Evolutionary conservation across 2,797 vertebrate genomes (phyloP).

Genomic region (Notolabrus celidotus): DNA sequence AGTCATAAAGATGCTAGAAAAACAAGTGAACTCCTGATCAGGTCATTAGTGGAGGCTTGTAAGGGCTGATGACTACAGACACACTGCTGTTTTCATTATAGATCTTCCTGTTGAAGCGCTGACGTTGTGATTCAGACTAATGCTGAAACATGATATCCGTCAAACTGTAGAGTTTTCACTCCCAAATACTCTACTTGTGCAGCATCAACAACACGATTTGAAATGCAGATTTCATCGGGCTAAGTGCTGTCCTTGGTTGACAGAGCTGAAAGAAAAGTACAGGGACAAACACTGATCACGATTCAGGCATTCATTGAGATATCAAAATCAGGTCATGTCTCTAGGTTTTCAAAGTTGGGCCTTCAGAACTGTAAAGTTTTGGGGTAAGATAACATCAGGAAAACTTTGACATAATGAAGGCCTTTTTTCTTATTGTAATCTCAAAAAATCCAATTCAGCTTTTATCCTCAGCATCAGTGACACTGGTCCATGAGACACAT

Average conservation of each 20-base stretch:
- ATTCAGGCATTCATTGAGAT: not conserved
- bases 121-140: conserved; percentile 40
- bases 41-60: conserved; percentile 63
- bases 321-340: conserved; percentile 20
- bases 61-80: conserved; percentile 60
- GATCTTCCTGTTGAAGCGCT: conserved; percentile 25
- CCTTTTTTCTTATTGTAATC: too few species aligned
- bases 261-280: conserved; percentile 18
- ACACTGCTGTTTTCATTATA: conserved; percentile 48
- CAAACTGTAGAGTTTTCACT: conserved; percentile 30
- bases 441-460: not conserved
- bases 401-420: not conserved
- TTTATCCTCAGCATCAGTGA: not conserved
- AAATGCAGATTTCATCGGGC: conserved; percentile 37
- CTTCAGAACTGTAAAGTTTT: not conserved
- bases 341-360: not conserved
- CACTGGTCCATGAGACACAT: not conserved
- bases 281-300: conserved; percentile 5
- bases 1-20: conserved; percentile 71
- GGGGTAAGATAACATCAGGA: not conserved
- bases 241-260: conserved; percentile 16
- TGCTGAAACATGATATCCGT: conserved; percentile 38
- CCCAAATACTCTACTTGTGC: conserved; percentile 33
- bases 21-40: conserved; percentile 61
- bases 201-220: not conserved